A percentile compares a stretch with the other conserved stretches of the same genome.
Evolutionary conservation across 2,797 vertebrate genomes (phyloP).

Genomic region (Acanthiza pusilla): DNA sequence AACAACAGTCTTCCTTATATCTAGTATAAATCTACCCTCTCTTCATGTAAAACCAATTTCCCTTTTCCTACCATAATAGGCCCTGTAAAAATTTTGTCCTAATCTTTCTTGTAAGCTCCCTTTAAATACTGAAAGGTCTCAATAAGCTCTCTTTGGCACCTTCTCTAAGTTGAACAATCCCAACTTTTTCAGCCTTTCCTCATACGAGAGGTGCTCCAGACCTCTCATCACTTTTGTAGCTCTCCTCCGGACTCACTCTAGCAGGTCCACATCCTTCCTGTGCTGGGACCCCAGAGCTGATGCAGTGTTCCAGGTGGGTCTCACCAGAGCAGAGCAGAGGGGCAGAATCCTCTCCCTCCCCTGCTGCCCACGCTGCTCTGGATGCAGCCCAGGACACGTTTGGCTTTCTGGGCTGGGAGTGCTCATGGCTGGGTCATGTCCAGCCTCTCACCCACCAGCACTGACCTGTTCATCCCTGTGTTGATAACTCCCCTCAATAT

Average conservation of each 20-base stretch:
- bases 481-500: background rate
- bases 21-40: background rate
- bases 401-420: accelerated
- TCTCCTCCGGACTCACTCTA: background rate
- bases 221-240: background rate
- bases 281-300: background rate
- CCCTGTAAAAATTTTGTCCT: accelerated
- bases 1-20: background rate
- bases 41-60: background rate
- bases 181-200: background rate
- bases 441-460: accelerated
- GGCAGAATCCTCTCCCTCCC: accelerated
- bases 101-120: background rate
- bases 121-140: background rate
- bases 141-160: accelerated
- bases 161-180: background rate
- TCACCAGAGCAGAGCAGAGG: background rate
- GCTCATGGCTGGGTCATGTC: accelerated
- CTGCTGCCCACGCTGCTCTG: background rate
- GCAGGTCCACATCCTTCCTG: background rate
- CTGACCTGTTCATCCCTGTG: background rate
- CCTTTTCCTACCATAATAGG: background rate
- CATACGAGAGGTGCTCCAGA: background rate
- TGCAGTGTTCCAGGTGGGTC: background rate
- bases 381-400: accelerated